phyloP scores from a whole-genome alignment of 2,888 invertebrate genomes.

The Drosophila picticornis region DNA sequence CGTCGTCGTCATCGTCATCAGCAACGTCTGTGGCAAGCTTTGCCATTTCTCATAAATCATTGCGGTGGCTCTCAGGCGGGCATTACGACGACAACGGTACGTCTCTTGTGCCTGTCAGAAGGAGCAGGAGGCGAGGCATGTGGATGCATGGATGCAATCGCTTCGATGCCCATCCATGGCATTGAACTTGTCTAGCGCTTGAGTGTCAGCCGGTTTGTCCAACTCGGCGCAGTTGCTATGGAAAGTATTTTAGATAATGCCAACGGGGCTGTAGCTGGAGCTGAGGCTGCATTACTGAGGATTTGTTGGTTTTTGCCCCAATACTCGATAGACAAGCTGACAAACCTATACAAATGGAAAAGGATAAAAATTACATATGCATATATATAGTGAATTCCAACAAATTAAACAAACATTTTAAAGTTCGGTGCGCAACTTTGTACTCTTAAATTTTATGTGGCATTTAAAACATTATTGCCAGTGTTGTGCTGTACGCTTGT shows the following conservation, averaged over 20 bases:
- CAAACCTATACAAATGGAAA: background rate
- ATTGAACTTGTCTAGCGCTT: conserved; percentile 77
- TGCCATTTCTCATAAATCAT: conserved; percentile 77
- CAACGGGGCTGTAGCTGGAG: background rate
- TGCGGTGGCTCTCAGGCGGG: conserved; percentile 61
- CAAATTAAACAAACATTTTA: background rate
- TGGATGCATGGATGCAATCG: conserved; percentile 41
- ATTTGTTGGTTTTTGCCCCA: conserved; percentile 6
- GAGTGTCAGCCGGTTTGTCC: conserved; percentile 74
- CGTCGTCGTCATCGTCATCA: conserved; percentile 15
- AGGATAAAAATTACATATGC: background rate
- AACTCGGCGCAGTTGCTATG: conserved; percentile 57
- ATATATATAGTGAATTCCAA: background rate
- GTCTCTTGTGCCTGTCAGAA: conserved; percentile 47
- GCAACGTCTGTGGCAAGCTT: conserved; percentile 46
- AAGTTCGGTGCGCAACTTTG: conserved; percentile 8
- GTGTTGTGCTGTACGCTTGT: background rate
- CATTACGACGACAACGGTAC: conserved; percentile 51
- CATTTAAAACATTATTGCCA: conserved; percentile 19
- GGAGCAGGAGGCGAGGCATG: conserved; percentile 1
- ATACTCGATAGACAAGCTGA: conserved; percentile 1
- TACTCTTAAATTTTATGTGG: conserved; percentile 25
- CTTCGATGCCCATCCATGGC: conserved; percentile 76
- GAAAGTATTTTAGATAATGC: conserved; percentile 54
- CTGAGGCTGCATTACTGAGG: background rate